These are phyloP conservation scores for Etia nguti DNA, from an alignment of 2,113 vertebrate genomes.

Conservation along the genomic window DNA sequence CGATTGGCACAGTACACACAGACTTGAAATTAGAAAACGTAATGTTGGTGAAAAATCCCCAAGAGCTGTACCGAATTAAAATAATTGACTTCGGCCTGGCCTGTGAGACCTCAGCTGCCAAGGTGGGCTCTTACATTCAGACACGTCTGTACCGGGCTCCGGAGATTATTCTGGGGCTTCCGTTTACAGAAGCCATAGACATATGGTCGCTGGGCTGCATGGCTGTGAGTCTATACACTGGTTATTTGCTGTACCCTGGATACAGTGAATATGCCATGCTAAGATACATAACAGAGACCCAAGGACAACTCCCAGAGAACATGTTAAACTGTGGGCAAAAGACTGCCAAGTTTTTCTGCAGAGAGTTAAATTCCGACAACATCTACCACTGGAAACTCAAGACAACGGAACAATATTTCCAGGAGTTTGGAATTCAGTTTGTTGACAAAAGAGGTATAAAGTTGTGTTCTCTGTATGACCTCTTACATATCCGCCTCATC, in stretches of 20 bases:
- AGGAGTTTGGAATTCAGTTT: neutral
- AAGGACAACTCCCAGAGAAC: neutral
- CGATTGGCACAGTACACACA: neutral
- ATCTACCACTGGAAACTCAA: neutral
- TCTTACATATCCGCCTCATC: neutral
- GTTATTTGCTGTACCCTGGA: neutral
- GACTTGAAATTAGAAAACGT: neutral
- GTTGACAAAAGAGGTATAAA: neutral
- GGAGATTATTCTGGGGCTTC: neutral
- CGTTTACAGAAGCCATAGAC: neutral
- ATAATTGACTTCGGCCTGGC: neutral
- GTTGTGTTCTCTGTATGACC: neutral
- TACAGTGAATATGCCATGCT: neutral
- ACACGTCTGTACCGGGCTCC: neutral
- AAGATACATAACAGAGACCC: neutral
- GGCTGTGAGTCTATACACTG: neutral
- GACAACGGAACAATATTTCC: neutral
- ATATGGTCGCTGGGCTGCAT: neutral
- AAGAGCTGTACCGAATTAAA: neutral
- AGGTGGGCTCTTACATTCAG: neutral
- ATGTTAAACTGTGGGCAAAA: neutral
- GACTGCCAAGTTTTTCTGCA: neutral
- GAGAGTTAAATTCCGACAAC: neutral
- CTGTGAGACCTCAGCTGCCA: neutral
- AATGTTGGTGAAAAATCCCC: neutral